phyloP scores from a whole-genome alignment of 2,113 vertebrate genomes.

The Anthoscopus minutus region DNA sequence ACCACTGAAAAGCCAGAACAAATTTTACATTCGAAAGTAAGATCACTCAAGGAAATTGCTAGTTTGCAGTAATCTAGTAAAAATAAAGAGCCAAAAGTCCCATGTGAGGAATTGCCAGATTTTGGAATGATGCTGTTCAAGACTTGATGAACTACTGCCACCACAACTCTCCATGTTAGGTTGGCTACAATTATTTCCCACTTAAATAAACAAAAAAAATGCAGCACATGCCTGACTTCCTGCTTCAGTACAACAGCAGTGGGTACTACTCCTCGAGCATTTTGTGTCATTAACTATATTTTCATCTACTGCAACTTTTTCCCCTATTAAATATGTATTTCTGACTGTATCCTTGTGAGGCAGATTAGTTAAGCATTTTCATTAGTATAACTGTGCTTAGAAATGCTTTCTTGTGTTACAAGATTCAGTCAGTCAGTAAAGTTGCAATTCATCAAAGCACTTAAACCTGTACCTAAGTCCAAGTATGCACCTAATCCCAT shows the following conservation, averaged over 20 bases:
- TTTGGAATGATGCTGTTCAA: neutral
- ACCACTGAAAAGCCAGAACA: neutral
- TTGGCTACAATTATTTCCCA: neutral
- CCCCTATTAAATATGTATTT: neutral
- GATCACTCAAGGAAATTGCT: neutral
- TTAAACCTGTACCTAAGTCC: neutral
- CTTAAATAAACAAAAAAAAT: neutral
- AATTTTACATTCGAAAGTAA: neutral
- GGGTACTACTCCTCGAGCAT: neutral
- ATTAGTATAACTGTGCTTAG: neutral
- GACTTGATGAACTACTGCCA: neutral
- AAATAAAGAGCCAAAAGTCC: neutral
- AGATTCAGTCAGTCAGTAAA: neutral
- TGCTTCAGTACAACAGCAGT: neutral
- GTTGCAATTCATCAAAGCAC: neutral
- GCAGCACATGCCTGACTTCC: neutral
- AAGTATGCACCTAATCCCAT: conserved; percentile 5
- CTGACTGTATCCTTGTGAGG: neutral
- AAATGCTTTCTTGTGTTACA: neutral
- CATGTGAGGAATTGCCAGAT: neutral
- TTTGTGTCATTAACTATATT: neutral
- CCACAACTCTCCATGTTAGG: neutral
- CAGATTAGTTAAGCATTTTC: neutral
- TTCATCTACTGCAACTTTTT: neutral
- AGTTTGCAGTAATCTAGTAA: neutral